Percentiles rank a stretch among this genome's conserved stretches.
These are phyloP conservation scores for Sturnira hondurensis DNA, from an alignment of 2,113 vertebrate species.

Conservation along the genomic window DNA sequence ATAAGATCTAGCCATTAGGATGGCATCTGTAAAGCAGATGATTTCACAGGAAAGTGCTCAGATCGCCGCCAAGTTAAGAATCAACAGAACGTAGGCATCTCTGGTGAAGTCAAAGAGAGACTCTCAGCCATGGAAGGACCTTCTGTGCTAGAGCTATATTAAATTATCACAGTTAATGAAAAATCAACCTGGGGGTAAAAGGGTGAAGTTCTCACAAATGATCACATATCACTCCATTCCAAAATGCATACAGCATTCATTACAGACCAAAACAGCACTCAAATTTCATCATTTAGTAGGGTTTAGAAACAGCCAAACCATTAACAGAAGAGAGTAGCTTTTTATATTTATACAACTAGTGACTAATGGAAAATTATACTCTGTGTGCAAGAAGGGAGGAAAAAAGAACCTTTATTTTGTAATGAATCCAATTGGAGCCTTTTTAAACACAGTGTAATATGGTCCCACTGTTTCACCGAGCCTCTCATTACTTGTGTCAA, in stretches of 20 bases:
- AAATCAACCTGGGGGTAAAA: constrained; percentile 62
- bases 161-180: constrained; percentile 53
- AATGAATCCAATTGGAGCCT: constrained; percentile 65
- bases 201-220: constrained; percentile 60
- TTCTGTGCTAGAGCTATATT: constrained; percentile 16
- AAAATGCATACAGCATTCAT: constrained; percentile 58
- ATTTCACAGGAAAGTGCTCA: constrained; percentile 57
- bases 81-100: constrained; percentile 49
- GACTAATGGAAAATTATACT: constrained; percentile 52
- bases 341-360: constrained; percentile 61
- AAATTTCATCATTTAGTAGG: constrained; percentile 57
- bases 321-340: constrained; percentile 58
- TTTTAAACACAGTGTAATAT: constrained; percentile 55
- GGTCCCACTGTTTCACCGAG: constrained; percentile 62
- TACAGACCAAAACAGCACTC: constrained; percentile 32
- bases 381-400: constrained; percentile 12
- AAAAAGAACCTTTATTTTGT: constrained; percentile 40
- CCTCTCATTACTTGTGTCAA: constrained; percentile 75
- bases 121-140: constrained; percentile 8
- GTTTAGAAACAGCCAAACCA: constrained; percentile 56
- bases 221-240: constrained; percentile 57
- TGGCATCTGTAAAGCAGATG: constrained; percentile 61
- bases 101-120: background rate
- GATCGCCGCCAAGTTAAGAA: constrained; percentile 60
- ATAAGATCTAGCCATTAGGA: constrained; percentile 51